Conservation (phyloP, 2,797 vertebrate species). For the Margarornis squamiger region DNA sequence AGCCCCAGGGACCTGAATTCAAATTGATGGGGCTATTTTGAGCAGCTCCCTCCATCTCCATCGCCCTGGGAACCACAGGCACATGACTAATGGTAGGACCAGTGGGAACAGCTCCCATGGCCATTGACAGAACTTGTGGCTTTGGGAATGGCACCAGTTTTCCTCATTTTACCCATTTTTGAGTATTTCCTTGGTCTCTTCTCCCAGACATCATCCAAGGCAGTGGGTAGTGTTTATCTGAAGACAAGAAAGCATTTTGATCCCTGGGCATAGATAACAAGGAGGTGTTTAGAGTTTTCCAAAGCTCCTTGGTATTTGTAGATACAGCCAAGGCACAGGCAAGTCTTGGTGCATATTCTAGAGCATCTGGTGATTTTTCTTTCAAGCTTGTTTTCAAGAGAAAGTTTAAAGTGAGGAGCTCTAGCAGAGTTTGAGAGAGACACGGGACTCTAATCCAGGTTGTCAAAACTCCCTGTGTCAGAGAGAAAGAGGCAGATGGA, state of each 20-base stretch:
- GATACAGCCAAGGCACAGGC: rapidly evolving
- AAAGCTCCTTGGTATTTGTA: not conserved
- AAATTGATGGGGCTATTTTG: not conserved
- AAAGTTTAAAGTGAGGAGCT: not conserved
- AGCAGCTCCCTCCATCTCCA: not conserved
- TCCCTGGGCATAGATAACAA: not conserved
- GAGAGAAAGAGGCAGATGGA: not conserved
- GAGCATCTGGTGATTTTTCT: not conserved
- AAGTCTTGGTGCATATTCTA: not conserved
- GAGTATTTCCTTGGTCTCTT: not conserved
- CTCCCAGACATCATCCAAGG: not conserved
- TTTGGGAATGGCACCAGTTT: not conserved
- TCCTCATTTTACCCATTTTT: not conserved
- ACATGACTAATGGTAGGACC: too few relatives aligned
- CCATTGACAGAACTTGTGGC: rapidly evolving
- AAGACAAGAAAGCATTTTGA: not conserved
- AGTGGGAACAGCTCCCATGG: not conserved
- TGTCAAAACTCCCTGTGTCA: not conserved
- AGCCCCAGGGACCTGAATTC: not conserved
- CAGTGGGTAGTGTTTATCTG: rapidly evolving
- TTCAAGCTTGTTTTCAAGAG: not conserved
- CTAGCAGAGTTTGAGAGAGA: not conserved
- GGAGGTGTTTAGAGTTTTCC: not conserved
- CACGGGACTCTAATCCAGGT: not conserved
- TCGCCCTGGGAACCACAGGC: not conserved